Evolutionary conservation across 2,888 invertebrate species (phyloP), one percentile per base, ranked within the genome.

Genomic region (Lepidonotus clava): DNA sequence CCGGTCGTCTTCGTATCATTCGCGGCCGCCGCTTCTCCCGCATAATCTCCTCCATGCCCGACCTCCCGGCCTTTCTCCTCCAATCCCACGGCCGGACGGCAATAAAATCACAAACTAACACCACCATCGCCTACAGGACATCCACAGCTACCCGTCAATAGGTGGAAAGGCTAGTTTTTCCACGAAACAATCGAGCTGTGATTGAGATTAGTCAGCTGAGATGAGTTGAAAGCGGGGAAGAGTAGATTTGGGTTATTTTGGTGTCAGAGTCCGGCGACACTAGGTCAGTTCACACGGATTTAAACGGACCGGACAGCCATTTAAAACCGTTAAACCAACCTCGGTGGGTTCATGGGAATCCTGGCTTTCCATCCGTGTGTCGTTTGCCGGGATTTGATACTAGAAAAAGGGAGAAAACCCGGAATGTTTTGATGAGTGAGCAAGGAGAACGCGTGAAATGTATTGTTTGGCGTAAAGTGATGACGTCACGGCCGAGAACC

Each of bases 181-280:
- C 14, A 0, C 28, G 34, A 41, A 80, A 80, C 80, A 41, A 80
- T 46, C 0, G 80, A 41, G 51, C 14, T 1, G 11, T 80, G 46
- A 80, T 80, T 80, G 80, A 34, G 34, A 80, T 80, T 41, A 32
- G 51, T 46, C 46, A 11, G 51, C 41, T 80, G 80, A 18, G 80
- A 80, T 80, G 80, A 80, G 32, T 80, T 80, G 41, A 51, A 51
- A 51, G 38, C 11, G 80, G 80, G 51, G 80, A 80, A 80, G 80
- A 80, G 80, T 46, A 80, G 80, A 46, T 80, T 80, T 80, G 80
- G 80, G 80, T 80, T 80, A 80, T 80, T 80, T 80, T 80, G 80
- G 80, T 80, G 80, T 80, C 80, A 80, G 80, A 32, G 46, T 28
- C 11, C 46, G 32, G 46, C 28, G 80, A 80, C 80, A 80, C 46